These are phyloP conservation scores for Diadophis punctatus DNA, from an alignment of 2,113 vertebrate species.

Conservation along the genomic window DNA sequence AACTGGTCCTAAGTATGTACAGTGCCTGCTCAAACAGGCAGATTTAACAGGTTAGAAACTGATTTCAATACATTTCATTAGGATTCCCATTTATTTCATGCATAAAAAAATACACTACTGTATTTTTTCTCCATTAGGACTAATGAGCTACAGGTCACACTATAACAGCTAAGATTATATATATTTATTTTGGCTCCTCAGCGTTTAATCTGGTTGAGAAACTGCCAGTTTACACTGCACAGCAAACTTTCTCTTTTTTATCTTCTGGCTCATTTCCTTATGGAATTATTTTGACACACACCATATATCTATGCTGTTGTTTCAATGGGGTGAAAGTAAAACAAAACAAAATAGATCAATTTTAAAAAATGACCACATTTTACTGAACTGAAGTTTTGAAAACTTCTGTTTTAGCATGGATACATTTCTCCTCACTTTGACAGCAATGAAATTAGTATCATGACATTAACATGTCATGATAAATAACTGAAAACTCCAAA, in stretches of 20 bases:
- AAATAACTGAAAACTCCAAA: too few species aligned
- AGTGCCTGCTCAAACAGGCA: background rate
- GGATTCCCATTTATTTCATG: constrained; percentile 19
- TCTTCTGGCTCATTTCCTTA: constrained; percentile 50
- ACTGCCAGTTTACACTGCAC: constrained; percentile 45
- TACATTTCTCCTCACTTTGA: background rate
- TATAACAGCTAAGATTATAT: constrained; percentile 39
- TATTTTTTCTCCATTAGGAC: background rate
- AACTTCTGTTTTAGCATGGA: background rate
- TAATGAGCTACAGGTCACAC: constrained; percentile 52
- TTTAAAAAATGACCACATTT: background rate
- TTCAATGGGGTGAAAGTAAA: constrained; percentile 8
- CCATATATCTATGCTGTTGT: constrained; percentile 32
- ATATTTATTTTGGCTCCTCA: constrained; percentile 47
- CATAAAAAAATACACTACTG: background rate
- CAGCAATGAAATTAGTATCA: too few species aligned
- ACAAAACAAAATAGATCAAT: background rate
- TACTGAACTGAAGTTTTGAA: background rate
- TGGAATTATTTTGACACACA: constrained; percentile 26
- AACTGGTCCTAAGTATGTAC: too few species aligned
- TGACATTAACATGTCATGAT: background rate
- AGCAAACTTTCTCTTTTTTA: constrained; percentile 43
- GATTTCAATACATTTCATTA: constrained; percentile 25
- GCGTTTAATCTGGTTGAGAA: constrained; percentile 40
- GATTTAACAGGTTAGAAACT: background rate